A percentile compares a stretch with the other conserved stretches of the same genome.
These are phyloP conservation scores for Zaprionus gabonicus DNA, from an alignment of 1,140 invertebrate genomes.

Conservation along the genomic window DNA sequence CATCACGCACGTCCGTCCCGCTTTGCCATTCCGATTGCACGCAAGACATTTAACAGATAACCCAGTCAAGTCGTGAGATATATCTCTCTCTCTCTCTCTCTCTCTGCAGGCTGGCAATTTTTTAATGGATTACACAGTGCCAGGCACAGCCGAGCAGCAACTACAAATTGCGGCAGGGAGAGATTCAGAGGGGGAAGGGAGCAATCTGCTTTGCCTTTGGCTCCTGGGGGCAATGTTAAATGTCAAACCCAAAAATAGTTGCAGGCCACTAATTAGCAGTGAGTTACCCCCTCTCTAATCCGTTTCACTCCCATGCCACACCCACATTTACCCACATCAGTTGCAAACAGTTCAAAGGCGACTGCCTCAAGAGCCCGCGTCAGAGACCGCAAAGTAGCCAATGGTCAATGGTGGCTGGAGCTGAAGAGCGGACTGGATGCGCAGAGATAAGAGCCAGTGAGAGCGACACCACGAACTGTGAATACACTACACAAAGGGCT, in stretches of 20 bases:
- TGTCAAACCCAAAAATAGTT: slow-evolving; percentile 46
- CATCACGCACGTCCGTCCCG: slow-evolving; percentile 65
- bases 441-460: slow-evolving; percentile 21
- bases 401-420: slow-evolving; percentile 49
- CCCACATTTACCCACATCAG: slow-evolving; percentile 60
- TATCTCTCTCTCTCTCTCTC: slow-evolving; percentile 12
- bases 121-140: slow-evolving; percentile 69
- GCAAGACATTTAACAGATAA: slow-evolving; percentile 75
- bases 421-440: slow-evolving; percentile 26
- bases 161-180: not conserved
- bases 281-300: not conserved
- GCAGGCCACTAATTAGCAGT: slow-evolving; percentile 54
- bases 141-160: not conserved
- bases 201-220: not conserved
- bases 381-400: slow-evolving; percentile 62
- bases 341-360: slow-evolving; percentile 67
- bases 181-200: no score
- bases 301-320: not conserved
- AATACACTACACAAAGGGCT: slow-evolving; percentile 13
- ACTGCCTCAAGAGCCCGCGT: slow-evolving; percentile 30
- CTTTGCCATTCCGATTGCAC: slow-evolving; percentile 49
- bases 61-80: slow-evolving; percentile 20
- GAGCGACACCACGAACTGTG: not conserved
- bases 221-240: slow-evolving; percentile 22
- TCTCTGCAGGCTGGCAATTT: slow-evolving; percentile 48